A percentile compares a stretch with the other conserved stretches of the same genome.
These are phyloP conservation scores for Semotilus atromaculatus DNA, from an alignment of 2,797 vertebrate species.

Conservation along the genomic window DNA sequence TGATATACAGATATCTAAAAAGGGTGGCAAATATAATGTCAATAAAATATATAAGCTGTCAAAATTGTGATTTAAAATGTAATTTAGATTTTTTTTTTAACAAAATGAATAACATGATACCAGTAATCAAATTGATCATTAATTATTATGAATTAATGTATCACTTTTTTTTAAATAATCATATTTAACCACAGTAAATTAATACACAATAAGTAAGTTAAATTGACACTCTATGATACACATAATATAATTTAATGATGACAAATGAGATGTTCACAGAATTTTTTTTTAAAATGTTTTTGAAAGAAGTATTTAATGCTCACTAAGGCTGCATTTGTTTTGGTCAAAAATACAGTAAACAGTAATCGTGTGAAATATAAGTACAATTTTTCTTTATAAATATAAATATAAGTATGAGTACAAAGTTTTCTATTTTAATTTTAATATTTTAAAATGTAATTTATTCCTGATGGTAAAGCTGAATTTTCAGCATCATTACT, in stretches of 20 bases:
- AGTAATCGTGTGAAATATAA: neutral
- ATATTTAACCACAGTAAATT: neutral
- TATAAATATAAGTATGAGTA: too few relatives aligned
- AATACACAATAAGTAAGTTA: neutral
- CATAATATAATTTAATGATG: neutral
- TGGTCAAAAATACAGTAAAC: neutral
- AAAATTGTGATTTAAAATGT: neutral
- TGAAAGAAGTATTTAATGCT: neutral
- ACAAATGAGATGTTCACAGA: neutral
- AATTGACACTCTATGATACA: neutral
- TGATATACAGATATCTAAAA: neutral
- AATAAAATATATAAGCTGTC: neutral
- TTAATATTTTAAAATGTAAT: neutral
- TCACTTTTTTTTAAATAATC: neutral
- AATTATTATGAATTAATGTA: neutral
- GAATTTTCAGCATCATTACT: slow-evolving; percentile 1
- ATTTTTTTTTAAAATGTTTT: too few relatives aligned
- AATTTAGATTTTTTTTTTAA: neutral
- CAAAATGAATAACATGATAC: neutral
- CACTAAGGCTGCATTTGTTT: neutral
- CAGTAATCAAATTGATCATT: neutral
- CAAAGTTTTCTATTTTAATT: neutral
- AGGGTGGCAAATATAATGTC: neutral
- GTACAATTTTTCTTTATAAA: too few relatives aligned
- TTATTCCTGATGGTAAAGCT: neutral